Evolutionary conservation across 2,888 invertebrate species (phyloP), one percentile per base, ranked within the genome.

Genomic region (Merodon equestris): DNA sequence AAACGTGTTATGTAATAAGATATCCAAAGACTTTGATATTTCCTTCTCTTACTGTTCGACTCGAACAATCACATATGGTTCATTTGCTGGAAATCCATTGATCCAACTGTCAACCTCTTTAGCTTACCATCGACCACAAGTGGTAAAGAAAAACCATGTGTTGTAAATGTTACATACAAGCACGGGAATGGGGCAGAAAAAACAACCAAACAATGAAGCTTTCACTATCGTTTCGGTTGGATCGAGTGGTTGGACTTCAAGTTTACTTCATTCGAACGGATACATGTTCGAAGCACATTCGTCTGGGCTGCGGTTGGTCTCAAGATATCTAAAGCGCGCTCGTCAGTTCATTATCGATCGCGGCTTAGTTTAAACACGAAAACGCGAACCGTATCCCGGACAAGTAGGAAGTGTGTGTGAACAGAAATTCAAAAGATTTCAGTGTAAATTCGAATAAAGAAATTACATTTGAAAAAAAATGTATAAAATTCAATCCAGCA

Each of bases 401-500:
- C 54, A 48, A 81, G 53, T 56, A 77, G 67, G 71, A 72, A 75
- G 68, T 58, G 68, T 63, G 44, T 66, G 54, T 50, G 38, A 63
- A 66, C 47, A 14, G 44, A 7, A 4, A 27, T 27, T 27, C 19
- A 50, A 70, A 57, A 53, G 13, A 61, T 71, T 70, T 53, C 15
- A 51, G 57, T 38, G 34, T n/a, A 40, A 58, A 68, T 54, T 42
- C 14, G 27, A 57, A 53, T 42, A 18, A 13, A 18, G 38, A 58
- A 38, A 36, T 27, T 48, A 58, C n/a, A n/a, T n/a, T n/a, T n/a
- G 40, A 48, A 14, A 45, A 48, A 64, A 61, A 40, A 86, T 86
- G 87, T 81, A 83, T 73, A 81, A 81, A 27, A 54, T 83, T 51
- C 82, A 83, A 74, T 60, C 83, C 40, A 84, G 83, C 83, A 57